Percentiles rank a stretch among this genome's conserved stretches.
phyloP scores from a whole-genome alignment of 1,140 invertebrate species.

The Aradophagus sp. region DNA sequence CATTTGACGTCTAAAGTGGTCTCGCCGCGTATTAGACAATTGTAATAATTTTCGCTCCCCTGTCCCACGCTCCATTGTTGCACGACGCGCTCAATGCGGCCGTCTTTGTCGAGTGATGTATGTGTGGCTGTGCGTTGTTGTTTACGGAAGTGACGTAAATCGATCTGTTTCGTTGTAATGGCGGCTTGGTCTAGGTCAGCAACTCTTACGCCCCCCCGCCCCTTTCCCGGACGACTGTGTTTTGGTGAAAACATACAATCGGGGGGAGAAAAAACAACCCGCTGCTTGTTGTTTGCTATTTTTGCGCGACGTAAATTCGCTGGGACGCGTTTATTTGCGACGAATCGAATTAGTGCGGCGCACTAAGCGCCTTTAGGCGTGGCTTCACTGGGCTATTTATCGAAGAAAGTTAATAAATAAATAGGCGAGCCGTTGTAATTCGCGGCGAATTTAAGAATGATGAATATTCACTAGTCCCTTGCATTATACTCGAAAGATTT shows the following conservation, averaged over 20 bases:
- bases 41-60: constrained; percentile 13
- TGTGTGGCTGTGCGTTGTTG: constrained; percentile 37
- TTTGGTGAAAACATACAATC: constrained; percentile 21
- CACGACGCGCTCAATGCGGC: constrained; percentile 11
- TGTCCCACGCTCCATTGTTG: constrained; percentile 8
- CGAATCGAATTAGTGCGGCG: constrained; percentile 8
- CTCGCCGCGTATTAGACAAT: constrained; percentile 1
- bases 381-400: constrained; percentile 10
- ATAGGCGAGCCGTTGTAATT: constrained; percentile 10
- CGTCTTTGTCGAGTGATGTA: constrained; percentile 39
- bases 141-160: constrained; percentile 60
- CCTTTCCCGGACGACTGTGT: too few species aligned
- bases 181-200: constrained; percentile 38
- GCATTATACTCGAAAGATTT: constrained; percentile 10
- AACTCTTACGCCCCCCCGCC: constrained; percentile 17
- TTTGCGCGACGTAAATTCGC: constrained; percentile 21
- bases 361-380: constrained; percentile 8
- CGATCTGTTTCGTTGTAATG: constrained; percentile 43
- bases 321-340: constrained; percentile 19
- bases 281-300: constrained; percentile 22
- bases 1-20: constrained; percentile 1
- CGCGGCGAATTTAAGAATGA: constrained; percentile 1
- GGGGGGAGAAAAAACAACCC: constrained; percentile 17
- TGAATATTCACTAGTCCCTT: constrained; percentile 29
- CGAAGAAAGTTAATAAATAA: constrained; percentile 21